Evolutionary conservation across 1,140 invertebrate species (phyloP), one percentile per base, ranked within the genome.

Genomic region (Drosophila busckii): DNA sequence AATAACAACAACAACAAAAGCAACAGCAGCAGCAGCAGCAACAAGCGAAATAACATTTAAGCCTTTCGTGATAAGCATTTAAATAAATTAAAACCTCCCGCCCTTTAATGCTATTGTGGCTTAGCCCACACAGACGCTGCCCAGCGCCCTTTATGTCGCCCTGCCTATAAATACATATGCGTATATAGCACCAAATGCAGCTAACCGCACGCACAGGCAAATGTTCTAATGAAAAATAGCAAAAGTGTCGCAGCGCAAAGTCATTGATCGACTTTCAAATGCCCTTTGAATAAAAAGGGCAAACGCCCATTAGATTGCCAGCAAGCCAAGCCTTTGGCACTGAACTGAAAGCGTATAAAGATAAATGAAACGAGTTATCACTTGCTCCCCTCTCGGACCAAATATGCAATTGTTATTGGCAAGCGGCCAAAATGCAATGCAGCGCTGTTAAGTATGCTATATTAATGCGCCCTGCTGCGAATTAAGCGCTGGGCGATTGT

Each of bases 11-110:
- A n/a, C n/a, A n/a, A n/a, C n/a, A n/a, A n/a, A n/a, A n/a, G n/a
- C n/a, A n/a, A n/a, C n/a, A n/a, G n/a, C n/a, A n/a, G n/a, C n/a
- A n/a, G n/a, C n/a, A n/a, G n/a, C n/a, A n/a, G n/a, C n/a, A 82
- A 82, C 75, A 82, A 80, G 69, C 64, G 55, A 70, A 82, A 75
- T 61, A 82, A 82, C 75, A 75, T 75, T 80, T 80, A 80, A 80
- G 75, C 75, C 75, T 83, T 78, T 80, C 75, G 75, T 75, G 75
- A 80, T 80, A 80, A 80, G 75, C 75, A 80, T 80, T 80, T 80
- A 80, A 80, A 80, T 80, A 80, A 80, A 80, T 80, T 80, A 80
- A 80, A 80, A 50, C 59, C 66, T 55, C 58, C 59, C 53, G 65
- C 31, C 16, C 40, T 2, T 7, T 7, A 2, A 9, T 13, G 37